phyloP scores from a whole-genome alignment of 2,888 invertebrate species.

The Crocallis elinguaria region DNA sequence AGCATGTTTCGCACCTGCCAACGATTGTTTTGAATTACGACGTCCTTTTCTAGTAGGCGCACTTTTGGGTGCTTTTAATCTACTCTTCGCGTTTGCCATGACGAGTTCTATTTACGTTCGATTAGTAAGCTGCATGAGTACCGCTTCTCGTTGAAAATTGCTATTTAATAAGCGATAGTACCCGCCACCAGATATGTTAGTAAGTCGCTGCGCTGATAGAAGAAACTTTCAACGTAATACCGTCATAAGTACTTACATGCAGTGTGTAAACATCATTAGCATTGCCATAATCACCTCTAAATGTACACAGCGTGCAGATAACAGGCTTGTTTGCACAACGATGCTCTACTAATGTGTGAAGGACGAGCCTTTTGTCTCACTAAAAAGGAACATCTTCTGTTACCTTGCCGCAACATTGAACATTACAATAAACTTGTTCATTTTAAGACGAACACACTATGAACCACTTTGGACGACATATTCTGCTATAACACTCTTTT shows the following conservation, averaged over 20 bases:
- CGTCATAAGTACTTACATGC: slow-evolving; percentile 71
- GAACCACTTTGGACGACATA: slow-evolving; percentile 40
- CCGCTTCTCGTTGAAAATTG: slow-evolving; percentile 45
- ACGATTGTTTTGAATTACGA: slow-evolving; percentile 60
- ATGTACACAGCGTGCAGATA: slow-evolving; percentile 69
- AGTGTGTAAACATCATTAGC: slow-evolving; percentile 69
- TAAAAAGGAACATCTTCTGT: slow-evolving; percentile 64
- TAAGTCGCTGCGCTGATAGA: slow-evolving; percentile 53
- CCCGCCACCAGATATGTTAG: slow-evolving; percentile 74
- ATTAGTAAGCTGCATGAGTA: slow-evolving; percentile 62
- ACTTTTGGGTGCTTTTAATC: slow-evolving; percentile 64
- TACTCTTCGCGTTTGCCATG: slow-evolving; percentile 78
- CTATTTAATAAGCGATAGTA: slow-evolving; percentile 57
- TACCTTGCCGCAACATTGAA: slow-evolving; percentile 69
- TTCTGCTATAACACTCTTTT: slow-evolving; percentile 23
- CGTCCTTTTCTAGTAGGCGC: slow-evolving; percentile 51
- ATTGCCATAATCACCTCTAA: slow-evolving; percentile 77
- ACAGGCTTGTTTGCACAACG: slow-evolving; percentile 78
- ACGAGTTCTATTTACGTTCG: slow-evolving; percentile 47
- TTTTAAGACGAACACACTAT: slow-evolving; percentile 46
- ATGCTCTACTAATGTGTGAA: slow-evolving; percentile 79
- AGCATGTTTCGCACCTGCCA: slow-evolving; percentile 54
- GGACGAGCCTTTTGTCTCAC: slow-evolving; percentile 79
- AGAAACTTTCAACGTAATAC: slow-evolving; percentile 53
- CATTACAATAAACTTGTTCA: slow-evolving; percentile 47